Conservation (phyloP, 2,888 invertebrate genomes). For the Muschampia plurimacula region DNA sequence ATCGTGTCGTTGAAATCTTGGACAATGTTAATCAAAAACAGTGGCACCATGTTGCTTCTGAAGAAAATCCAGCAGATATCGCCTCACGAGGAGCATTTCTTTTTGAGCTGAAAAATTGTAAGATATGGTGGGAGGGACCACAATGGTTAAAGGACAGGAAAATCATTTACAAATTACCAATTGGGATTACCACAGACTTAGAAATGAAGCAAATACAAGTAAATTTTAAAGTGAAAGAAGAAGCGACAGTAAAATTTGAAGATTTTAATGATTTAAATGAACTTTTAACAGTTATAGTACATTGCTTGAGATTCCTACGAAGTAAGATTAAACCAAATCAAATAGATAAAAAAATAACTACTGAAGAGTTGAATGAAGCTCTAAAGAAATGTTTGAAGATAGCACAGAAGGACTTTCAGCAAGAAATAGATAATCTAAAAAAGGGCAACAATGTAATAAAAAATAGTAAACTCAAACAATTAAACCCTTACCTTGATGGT, state of each 20-base stretch:
- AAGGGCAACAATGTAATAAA: background rate
- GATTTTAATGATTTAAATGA: background rate
- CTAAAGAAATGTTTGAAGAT: background rate
- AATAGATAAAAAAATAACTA: background rate
- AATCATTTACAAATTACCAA: background rate
- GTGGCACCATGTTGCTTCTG: background rate
- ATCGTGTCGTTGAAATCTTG: background rate
- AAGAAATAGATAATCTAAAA: background rate
- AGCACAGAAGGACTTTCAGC: background rate
- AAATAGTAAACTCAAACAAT: background rate
- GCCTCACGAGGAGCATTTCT: background rate
- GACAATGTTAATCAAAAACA: background rate
- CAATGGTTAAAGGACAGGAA: background rate
- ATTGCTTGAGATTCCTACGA: background rate
- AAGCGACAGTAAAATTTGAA: background rate
- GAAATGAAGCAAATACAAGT: conserved; percentile 4
- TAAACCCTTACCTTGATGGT: conserved; percentile 1
- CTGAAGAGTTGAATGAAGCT: conserved; percentile 1
- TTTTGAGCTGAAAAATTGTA: background rate
- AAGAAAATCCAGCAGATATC: background rate
- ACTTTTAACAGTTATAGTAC: background rate
- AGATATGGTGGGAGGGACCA: background rate
- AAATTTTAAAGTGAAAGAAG: background rate
- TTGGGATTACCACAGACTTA: background rate
- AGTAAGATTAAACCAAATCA: background rate